These are phyloP conservation scores for Hydractinia symbiolongicarpus DNA, from an alignment of 30 jellyfish, hydroid and myxozoan species.

Conservation along the genomic window DNA sequence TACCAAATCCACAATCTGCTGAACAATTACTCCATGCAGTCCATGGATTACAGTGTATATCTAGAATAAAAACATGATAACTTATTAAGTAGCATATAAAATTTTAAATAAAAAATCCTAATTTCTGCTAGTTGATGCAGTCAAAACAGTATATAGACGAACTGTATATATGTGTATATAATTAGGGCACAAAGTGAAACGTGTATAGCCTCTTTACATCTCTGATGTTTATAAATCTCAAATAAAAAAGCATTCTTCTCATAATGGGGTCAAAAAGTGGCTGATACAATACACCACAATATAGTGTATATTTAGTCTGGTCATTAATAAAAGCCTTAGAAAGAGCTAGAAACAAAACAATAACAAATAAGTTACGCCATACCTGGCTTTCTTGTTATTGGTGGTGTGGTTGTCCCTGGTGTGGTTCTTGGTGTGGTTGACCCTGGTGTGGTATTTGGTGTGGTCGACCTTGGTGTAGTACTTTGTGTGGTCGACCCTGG, in stretches of 20 bases:
- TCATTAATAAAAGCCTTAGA: too few relatives aligned
- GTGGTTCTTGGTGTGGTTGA: conserved; percentile 32
- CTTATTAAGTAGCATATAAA: background rate
- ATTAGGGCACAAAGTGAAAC: background rate
- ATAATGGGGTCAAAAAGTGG: too few relatives aligned
- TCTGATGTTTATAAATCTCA: too few relatives aligned
- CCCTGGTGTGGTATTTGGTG: conserved; percentile 33
- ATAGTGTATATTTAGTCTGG: too few relatives aligned
- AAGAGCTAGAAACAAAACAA: too few relatives aligned
- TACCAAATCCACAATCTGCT: conserved; percentile 85
- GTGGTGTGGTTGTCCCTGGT: background rate
- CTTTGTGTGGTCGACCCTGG: conserved; percentile 30
- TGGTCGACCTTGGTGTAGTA: conserved; percentile 28
- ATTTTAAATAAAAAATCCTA: too few relatives aligned
- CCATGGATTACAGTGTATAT: conserved; percentile 75
- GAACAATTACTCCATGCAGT: conserved; percentile 77
- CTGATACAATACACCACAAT: too few relatives aligned
- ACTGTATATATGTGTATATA: background rate
- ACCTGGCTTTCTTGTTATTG: conserved; percentile 33
- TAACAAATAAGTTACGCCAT: too few relatives aligned
- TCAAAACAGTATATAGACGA: background rate
- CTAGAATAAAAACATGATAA: background rate
- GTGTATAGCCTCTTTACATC: background rate
- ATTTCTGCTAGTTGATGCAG: too few relatives aligned
- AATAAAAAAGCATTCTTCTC: too few relatives aligned